Conservation (phyloP, 2,113 vertebrate species). For the Parus major region DNA sequence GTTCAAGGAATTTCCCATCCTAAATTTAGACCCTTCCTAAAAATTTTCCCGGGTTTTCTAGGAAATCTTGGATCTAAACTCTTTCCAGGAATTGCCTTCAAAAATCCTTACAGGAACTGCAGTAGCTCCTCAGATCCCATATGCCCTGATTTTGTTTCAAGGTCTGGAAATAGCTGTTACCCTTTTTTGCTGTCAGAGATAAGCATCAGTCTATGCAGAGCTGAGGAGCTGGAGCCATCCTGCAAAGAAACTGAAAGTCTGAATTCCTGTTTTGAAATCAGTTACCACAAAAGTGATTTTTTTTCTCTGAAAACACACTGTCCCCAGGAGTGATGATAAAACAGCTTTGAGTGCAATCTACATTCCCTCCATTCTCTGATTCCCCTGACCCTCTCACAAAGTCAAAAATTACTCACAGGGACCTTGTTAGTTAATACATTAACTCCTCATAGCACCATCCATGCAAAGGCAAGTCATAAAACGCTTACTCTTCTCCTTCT, state of each 20-base stretch:
- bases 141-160: not conserved
- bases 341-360: not conserved
- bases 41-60: not conserved
- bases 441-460: not conserved
- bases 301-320: not conserved
- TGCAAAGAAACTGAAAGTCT: not conserved
- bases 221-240: not conserved
- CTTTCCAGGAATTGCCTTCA: not conserved
- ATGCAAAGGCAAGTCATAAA: not conserved
- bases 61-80: not conserved
- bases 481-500: not conserved
- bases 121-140: not conserved
- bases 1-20: not conserved
- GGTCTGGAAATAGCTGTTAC: not conserved
- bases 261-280: not conserved
- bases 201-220: not conserved
- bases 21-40: not conserved
- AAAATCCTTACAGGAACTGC: not conserved
- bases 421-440: not conserved
- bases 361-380: not conserved
- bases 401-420: not conserved
- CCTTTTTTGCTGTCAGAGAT: not conserved
- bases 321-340: not conserved
- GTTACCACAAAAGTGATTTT: not conserved
- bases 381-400: not conserved